Percentiles rank a stretch among this genome's conserved stretches.
Evolutionary conservation across 2,797 vertebrate species (phyloP).

Genomic region (Sarcophilus harrisii): DNA sequence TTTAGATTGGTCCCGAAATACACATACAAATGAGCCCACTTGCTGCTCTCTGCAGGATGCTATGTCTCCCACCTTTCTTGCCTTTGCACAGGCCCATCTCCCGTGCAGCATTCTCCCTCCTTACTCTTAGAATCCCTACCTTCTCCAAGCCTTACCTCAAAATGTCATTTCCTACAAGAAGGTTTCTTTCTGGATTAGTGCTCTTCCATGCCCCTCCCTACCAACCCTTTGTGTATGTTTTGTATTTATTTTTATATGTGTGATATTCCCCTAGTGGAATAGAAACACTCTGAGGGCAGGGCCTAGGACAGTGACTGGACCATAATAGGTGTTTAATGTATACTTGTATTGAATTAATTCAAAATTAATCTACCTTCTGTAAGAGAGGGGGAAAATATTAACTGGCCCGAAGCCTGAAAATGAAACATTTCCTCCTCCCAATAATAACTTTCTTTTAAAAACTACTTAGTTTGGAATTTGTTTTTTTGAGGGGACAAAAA

Average conservation of each 20-base stretch:
- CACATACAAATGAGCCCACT: background rate
- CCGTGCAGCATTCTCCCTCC: background rate
- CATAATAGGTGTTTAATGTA: background rate
- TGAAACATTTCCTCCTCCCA: conserved; percentile 35
- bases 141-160: background rate
- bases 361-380: background rate
- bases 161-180: background rate
- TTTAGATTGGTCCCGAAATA: background rate
- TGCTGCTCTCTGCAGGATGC: background rate
- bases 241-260: background rate
- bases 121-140: background rate
- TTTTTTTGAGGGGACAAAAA: conserved; percentile 37
- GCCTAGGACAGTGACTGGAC: background rate
- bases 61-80: background rate
- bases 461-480: conserved; percentile 47
- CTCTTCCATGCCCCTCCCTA: background rate
- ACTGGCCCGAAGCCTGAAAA: background rate
- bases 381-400: background rate
- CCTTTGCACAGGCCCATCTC: background rate
- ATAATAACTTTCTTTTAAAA: conserved; percentile 22
- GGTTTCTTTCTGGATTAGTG: background rate
- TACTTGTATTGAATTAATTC: background rate
- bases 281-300: background rate
- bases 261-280: background rate
- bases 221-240: background rate